Conservation (phyloP, 2,888 invertebrate genomes). For the Philopedon plagiatum region DNA sequence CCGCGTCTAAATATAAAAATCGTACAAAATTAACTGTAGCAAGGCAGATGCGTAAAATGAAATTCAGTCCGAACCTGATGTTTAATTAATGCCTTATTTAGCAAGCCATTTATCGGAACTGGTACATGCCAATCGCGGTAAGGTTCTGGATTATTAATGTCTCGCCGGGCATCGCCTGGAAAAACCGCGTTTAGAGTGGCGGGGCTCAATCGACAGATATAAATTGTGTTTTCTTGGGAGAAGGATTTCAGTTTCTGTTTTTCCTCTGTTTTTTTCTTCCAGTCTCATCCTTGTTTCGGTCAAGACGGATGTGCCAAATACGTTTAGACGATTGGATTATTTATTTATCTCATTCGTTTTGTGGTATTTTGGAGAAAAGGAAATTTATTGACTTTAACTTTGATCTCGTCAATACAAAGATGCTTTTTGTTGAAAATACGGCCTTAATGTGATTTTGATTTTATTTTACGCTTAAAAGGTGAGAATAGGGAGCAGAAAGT, state of each 20-base stretch:
- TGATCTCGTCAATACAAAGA: slow-evolving; percentile 42
- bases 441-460: slow-evolving; percentile 35
- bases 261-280: slow-evolving; percentile 37
- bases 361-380: slow-evolving; percentile 36
- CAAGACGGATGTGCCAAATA: slow-evolving; percentile 48
- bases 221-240: slow-evolving; percentile 47
- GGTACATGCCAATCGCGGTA: slow-evolving; percentile 42
- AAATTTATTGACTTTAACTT: slow-evolving; percentile 43
- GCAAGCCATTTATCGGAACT: slow-evolving; percentile 38
- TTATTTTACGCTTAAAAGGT: slow-evolving; percentile 26
- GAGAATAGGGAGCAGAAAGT: slow-evolving; percentile 5
- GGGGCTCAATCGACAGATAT: slow-evolving; percentile 46
- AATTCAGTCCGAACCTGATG: slow-evolving; percentile 21
- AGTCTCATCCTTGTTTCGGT: slow-evolving; percentile 47
- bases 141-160: slow-evolving; percentile 45
- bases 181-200: slow-evolving; percentile 43
- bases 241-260: slow-evolving; percentile 46
- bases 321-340: slow-evolving; percentile 48
- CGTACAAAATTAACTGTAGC: background rate
- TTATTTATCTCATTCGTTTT: slow-evolving; percentile 47
- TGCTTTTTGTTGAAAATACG: slow-evolving; percentile 29
- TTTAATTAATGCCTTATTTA: slow-evolving; percentile 44
- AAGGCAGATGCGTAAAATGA: background rate
- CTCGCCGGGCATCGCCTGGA: slow-evolving; percentile 39
- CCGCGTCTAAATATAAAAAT: background rate